Evolutionary conservation across 2,888 invertebrate genomes (phyloP).

Genomic region (Latrodectus hesperus): DNA sequence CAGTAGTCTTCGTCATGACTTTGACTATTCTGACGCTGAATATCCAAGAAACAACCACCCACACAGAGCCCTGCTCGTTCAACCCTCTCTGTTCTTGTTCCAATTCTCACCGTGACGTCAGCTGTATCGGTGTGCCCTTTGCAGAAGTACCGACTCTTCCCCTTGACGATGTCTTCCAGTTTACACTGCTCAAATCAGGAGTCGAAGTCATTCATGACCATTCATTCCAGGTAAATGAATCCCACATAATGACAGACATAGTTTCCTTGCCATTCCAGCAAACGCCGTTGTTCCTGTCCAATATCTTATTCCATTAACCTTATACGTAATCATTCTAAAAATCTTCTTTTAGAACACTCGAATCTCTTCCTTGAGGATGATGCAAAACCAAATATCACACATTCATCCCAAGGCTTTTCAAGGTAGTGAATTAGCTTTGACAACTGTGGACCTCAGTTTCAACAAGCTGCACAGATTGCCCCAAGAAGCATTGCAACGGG

Average conservation of each 20-base stretch:
- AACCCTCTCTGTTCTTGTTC: constrained; percentile 70
- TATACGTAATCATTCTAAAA: no score
- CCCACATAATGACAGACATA: no score
- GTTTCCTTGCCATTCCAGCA: no score
- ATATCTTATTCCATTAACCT: no score
- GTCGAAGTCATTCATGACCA: constrained; percentile 60
- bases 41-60: constrained; percentile 1
- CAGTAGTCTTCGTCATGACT: constrained; percentile 29
- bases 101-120: constrained; percentile 67
- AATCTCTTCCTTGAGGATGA: constrained; percentile 66
- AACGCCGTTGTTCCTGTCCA: no score
- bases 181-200: constrained; percentile 53
- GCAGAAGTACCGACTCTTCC: constrained; percentile 66
- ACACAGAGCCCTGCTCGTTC: constrained; percentile 70
- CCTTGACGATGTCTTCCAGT: constrained; percentile 64
- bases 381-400: constrained; percentile 62
- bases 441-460: constrained; percentile 67
- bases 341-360: constrained; percentile 48
- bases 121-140: constrained; percentile 70
- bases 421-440: constrained; percentile 56
- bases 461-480: constrained; percentile 65
- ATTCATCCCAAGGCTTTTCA: constrained; percentile 63
- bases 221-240: constrained; percentile 49
- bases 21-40: not conserved
- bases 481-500: constrained; percentile 54